Percentiles rank a stretch among this genome's conserved stretches.
Evolutionary conservation across 53 echinoderm and acorn worm species (phyloP).

Genomic region (Astropecten irregularis): DNA sequence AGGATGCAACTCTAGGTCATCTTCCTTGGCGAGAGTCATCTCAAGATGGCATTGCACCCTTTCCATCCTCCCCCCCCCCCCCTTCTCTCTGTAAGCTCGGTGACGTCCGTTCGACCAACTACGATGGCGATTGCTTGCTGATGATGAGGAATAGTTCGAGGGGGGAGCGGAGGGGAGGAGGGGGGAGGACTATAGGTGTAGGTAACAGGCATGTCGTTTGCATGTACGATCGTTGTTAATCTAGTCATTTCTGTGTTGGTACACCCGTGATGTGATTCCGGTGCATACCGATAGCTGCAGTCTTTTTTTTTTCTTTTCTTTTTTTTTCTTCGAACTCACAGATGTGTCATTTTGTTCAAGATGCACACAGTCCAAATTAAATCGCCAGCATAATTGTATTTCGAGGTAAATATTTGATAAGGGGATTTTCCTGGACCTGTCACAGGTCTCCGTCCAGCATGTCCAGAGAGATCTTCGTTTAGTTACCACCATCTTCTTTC

Average conservation of each 20-base stretch:
- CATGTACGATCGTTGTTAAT: conserved; percentile 32
- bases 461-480: too few relatives aligned
- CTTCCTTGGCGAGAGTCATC: not conserved
- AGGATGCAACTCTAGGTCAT: conserved; percentile 24
- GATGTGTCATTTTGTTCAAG: conserved; percentile 23
- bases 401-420: conserved; percentile 50
- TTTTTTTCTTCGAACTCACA: not conserved
- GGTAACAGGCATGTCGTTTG: conserved; percentile 31
- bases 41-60: conserved; percentile 45
- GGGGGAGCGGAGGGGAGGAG: not conserved
- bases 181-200: not conserved
- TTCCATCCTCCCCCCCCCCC: not conserved
- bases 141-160: not conserved
- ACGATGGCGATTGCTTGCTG: not conserved
- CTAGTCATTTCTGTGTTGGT: conserved; percentile 52
- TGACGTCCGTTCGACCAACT: conserved; percentile 30
- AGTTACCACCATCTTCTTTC: too few relatives aligned
- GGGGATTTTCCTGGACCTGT: conserved; percentile 9
- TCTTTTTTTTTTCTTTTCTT: too few relatives aligned
- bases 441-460: conserved; percentile 23
- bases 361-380: conserved; percentile 44
- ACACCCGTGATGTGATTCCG: conserved; percentile 35
- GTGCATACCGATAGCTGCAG: too few relatives aligned
- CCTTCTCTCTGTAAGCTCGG: not conserved
- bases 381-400: conserved; percentile 48